Conservation (phyloP, 2,888 invertebrate genomes). For the Perdita meconis region DNA sequence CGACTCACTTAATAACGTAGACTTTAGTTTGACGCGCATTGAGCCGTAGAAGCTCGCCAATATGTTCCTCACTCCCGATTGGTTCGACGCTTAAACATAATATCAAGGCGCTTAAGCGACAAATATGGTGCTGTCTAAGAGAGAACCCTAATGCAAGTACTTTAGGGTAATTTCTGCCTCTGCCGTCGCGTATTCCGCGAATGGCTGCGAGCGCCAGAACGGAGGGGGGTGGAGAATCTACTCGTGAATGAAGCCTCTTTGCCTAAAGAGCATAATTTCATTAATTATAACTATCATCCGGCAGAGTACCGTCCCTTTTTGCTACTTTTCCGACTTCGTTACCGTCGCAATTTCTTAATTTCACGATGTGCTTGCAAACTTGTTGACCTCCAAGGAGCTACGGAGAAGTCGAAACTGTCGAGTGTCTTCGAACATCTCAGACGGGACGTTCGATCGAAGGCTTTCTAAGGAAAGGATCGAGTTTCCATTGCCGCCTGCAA, state of each 20-base stretch:
- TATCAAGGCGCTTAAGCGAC: background rate
- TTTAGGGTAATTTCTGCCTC: slow-evolving; percentile 12
- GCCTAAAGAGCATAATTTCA: background rate
- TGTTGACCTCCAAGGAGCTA: too few species aligned
- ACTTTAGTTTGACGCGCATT: background rate
- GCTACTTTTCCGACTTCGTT: background rate
- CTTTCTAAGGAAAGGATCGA: too few species aligned
- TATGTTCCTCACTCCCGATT: background rate
- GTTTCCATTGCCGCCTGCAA: too few species aligned
- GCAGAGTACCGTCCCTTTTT: background rate
- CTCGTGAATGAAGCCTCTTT: background rate
- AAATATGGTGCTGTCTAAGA: background rate
- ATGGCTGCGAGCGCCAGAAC: background rate
- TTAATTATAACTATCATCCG: background rate
- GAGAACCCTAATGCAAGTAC: slow-evolving; percentile 1
- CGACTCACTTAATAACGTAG: too few species aligned
- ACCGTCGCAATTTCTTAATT: too few species aligned
- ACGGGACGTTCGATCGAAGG: too few species aligned
- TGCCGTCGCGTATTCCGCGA: background rate
- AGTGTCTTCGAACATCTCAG: too few species aligned
- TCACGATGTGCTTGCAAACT: too few species aligned
- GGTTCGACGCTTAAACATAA: background rate
- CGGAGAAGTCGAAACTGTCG: too few species aligned
- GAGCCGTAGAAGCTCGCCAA: slow-evolving; percentile 10
- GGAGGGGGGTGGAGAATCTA: background rate